Base-by-base conservation (phyloP, 2,113 vertebrate genomes). In the Pontoporia blainvillei region DNA sequence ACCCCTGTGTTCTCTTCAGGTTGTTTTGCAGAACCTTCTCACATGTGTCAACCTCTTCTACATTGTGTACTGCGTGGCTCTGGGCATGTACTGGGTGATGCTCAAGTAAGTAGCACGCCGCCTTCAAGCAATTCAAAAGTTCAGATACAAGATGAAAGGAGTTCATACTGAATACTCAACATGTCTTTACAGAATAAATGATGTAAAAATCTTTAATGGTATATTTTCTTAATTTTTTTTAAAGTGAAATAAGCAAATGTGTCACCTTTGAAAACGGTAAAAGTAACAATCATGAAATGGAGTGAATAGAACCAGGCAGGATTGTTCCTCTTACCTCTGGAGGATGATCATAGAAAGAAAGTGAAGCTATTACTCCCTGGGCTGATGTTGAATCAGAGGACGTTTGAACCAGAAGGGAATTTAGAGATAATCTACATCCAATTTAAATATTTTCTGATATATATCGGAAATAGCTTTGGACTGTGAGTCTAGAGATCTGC, bases 11-110 rank as follows among this genome's bases (percentile, higher is more conserved):
- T 91, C 90, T 97, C 93, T 67, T 20, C 97, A 99, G 99, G 98
- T 98, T 85, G 98, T 99, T 95, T 96, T 99, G 83, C 66, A 98
- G 96, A 99, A 99, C 59, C 97, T 99, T 90, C 96, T 99, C 91
- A 94, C 99, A 57, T 99, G 99, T 96, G 94, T 98, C 95, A 34
- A 98, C 96, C 98, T 99, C 96, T 99, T 99, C 98, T 99, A 99
- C 94, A 97, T 98, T 17, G 97, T 99, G 39, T 99, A 99, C 96
- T 99, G 99, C 20, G 97, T 98, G 98, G 98, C 99, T 66, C 99
- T 99, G 14, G 99, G 98, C 2, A 92, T 99, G 76, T 99, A 99
- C 96, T 99, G 99, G 25, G 97, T 98, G 94, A 98, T 94, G 46
- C 99, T 99, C 98, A 98, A 98, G 99, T 99, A 98, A 98, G 98